Evolutionary conservation across 2,113 vertebrate species (phyloP).

Genomic region (Notothenia coriiceps): DNA sequence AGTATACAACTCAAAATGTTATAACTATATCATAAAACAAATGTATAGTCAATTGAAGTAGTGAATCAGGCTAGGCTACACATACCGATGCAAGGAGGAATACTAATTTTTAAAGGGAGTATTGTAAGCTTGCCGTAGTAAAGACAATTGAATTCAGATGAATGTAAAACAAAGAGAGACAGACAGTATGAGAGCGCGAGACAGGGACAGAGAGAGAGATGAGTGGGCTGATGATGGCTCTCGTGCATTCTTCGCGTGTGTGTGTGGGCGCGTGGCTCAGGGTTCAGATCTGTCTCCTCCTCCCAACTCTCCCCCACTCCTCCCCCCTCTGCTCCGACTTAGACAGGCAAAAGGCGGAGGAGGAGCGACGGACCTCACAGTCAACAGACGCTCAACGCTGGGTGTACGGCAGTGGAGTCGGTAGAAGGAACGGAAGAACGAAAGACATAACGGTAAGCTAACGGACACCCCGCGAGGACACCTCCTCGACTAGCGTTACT

Average conservation of each 20-base stretch:
- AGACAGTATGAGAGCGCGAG: conserved; percentile 25
- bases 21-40: too few relatives aligned
- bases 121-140: not conserved
- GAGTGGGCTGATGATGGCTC: conserved; percentile 47
- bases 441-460: conserved; percentile 68
- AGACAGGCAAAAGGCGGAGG: conserved; percentile 75
- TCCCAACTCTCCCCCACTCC: not conserved
- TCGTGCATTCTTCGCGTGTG: conserved; percentile 59
- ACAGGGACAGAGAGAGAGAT: conserved; percentile 33
- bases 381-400: conserved; percentile 33
- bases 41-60: too few relatives aligned
- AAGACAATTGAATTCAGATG: conserved; percentile 4
- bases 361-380: conserved; percentile 64
- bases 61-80: too few relatives aligned
- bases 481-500: conserved; percentile 4
- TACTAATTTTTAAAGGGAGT: too few relatives aligned
- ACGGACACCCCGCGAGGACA: conserved; percentile 14
- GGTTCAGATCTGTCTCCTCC: conserved; percentile 64
- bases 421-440: conserved; percentile 37
- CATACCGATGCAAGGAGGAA: too few relatives aligned
- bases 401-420: conserved; percentile 22
- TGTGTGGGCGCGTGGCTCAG: conserved; percentile 70
- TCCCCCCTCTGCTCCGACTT: conserved; percentile 41
- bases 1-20: too few relatives aligned
- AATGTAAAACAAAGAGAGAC: not conserved